These are phyloP conservation scores for Microchirus variegatus DNA, from an alignment of 2,797 vertebrate species.

Conservation along the genomic window DNA sequence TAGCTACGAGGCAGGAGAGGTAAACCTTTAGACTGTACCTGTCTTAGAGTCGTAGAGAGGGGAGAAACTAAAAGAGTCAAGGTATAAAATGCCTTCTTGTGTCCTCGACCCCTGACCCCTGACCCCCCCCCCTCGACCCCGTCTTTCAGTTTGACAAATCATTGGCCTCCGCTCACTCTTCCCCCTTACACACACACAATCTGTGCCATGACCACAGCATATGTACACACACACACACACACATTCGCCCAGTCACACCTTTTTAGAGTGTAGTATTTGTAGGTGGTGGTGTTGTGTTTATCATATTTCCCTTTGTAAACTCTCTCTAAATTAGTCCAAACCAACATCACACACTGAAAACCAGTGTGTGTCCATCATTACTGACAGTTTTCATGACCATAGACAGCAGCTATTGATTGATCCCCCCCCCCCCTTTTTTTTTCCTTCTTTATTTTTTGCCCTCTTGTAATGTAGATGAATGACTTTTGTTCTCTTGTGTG, in stretches of 20 bases:
- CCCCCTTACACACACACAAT: slow-evolving; percentile 18
- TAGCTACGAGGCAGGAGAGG: slow-evolving; percentile 67
- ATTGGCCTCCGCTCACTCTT: slow-evolving; percentile 51
- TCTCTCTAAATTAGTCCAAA: slow-evolving; percentile 49
- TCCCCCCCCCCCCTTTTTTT: not conserved
- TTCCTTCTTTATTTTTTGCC: slow-evolving; percentile 28
- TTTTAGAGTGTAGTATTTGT: slow-evolving; percentile 50
- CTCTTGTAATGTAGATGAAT: slow-evolving; percentile 67
- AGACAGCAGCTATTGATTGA: slow-evolving; percentile 61
- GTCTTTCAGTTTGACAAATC: slow-evolving; percentile 51
- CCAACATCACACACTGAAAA: slow-evolving; percentile 30
- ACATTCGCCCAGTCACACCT: slow-evolving; percentile 39
- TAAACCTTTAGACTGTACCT: slow-evolving; percentile 68
- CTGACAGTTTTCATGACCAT: slow-evolving; percentile 30
- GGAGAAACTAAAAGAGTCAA: slow-evolving; percentile 22
- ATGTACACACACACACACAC: slow-evolving; percentile 20
- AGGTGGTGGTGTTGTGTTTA: slow-evolving; percentile 59
- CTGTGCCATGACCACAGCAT: slow-evolving; percentile 55
- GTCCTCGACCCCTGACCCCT: slow-evolving; percentile 42
- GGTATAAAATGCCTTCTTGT: slow-evolving; percentile 46
- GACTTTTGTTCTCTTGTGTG: slow-evolving; percentile 68
- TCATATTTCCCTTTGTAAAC: slow-evolving; percentile 36
- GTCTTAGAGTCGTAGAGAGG: slow-evolving; percentile 59
- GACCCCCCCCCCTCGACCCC: too few relatives aligned
- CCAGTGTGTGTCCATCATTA: slow-evolving; percentile 19